Base-by-base conservation (phyloP, 2,113 vertebrate species). In the Hepsetus odoe region DNA sequence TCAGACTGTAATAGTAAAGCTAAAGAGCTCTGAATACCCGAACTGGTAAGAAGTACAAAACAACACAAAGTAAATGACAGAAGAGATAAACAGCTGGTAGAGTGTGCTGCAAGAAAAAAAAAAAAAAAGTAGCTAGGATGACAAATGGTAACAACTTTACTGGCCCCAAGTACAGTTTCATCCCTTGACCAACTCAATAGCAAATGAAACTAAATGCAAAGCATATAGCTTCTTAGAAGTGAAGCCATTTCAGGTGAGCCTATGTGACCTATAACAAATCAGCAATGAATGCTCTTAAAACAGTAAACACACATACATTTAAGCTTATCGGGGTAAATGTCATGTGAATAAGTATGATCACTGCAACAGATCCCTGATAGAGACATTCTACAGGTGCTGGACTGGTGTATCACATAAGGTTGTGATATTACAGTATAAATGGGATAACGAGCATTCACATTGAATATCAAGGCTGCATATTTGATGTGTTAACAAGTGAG, bases 391-490 rank as follows among this genome's bases (percentile, higher is more conserved):
- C 33, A 65, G 35, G 74, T 40, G 67, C 62, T 58, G 49, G 32
- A 33, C 38, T 66, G 20, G 11, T 26, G 22, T 14, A 30, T 76
- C 16, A 49, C 56, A 2, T 51, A 16, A 68, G 30, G 35, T 35
- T 35, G 18, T 75, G 38, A 44, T 12, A 76, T 65, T 76, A 76
- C 80, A 81, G 80, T 72, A 76, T 59, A 35, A 42, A 67, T n/a
- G 61, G 61, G 35, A 56, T 49, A 59, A 74, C 59, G 53, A 49
- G 68, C 58, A 59, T 67, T 70, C 32, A 38, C 20, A 20, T 62
- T 62, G 12, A 71, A 61, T 38, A 78, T 46, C 40, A 73, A 73
- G 53, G 38, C 80, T 82, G 80, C 68, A 82, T 82, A 82, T 49
- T 72, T 81, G 24, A 46, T 53, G 73, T 14, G 40, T 38, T 51